Conservation (phyloP, 2,113 vertebrate species). For the cat (Felis catus) region F.catus_Fca126_mat1.0 CM031426.1:26180001-26180500, state of each 20-base stretch:
- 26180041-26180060: background rate
- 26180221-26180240: background rate
- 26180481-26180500: background rate
- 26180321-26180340: background rate
- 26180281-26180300: no score
- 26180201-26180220: no score
- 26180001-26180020: background rate
- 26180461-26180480: rapidly evolving
- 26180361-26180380: no score
- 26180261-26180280: background rate
- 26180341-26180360: background rate
- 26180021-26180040: background rate
- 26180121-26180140: background rate
- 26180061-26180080: background rate
- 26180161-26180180: background rate
- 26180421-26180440: no score
- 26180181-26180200: background rate
- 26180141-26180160: background rate
- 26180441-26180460: background rate
- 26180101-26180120: background rate
- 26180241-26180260: background rate
- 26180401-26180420: background rate
- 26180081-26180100: background rate
- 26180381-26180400: background rate
- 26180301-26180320: background rate